Conservation (phyloP, 2,888 invertebrate species). For the Erebia palarica region DNA sequence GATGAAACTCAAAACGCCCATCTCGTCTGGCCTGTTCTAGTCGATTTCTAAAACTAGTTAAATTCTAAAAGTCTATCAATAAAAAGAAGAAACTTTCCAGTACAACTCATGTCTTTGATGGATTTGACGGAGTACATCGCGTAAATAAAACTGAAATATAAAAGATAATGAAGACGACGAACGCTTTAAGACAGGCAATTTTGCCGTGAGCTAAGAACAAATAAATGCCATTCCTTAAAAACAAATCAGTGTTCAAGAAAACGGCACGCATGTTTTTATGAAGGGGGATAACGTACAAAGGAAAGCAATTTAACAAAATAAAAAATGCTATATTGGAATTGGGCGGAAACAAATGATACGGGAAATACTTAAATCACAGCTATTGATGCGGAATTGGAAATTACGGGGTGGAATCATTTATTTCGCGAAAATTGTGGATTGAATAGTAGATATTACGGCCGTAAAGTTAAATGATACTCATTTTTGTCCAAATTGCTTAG, state of each 20-base stretch:
- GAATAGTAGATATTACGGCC: neutral
- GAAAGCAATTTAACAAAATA: slow-evolving; percentile 80
- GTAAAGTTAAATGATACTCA: neutral
- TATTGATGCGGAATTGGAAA: slow-evolving; percentile 73
- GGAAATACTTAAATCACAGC: slow-evolving; percentile 79
- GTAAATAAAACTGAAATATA: slow-evolving; percentile 23
- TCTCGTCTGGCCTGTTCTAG: too few species aligned
- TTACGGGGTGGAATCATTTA: slow-evolving; percentile 51
- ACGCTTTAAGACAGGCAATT: slow-evolving; percentile 54
- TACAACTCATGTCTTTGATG: neutral
- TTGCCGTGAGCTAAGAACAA: slow-evolving; percentile 72
- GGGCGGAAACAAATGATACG: slow-evolving; percentile 77
- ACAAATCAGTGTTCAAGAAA: slow-evolving; percentile 71
- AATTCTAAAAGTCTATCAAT: neutral
- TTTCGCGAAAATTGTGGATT: slow-evolving; percentile 40
- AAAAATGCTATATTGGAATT: slow-evolving; percentile 72
- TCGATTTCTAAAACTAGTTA: neutral
- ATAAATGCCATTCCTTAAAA: slow-evolving; percentile 77
- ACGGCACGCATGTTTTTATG: slow-evolving; percentile 68
- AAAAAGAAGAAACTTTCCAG: neutral
- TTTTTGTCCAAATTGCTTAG: neutral
- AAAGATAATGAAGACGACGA: slow-evolving; percentile 28
- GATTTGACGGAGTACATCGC: neutral
- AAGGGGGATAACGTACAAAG: slow-evolving; percentile 70
- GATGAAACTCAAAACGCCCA: too few species aligned